These are phyloP conservation scores for Zosterops borbonicus DNA, from an alignment of 2,113 vertebrate genomes.

Conservation along the genomic window DNA sequence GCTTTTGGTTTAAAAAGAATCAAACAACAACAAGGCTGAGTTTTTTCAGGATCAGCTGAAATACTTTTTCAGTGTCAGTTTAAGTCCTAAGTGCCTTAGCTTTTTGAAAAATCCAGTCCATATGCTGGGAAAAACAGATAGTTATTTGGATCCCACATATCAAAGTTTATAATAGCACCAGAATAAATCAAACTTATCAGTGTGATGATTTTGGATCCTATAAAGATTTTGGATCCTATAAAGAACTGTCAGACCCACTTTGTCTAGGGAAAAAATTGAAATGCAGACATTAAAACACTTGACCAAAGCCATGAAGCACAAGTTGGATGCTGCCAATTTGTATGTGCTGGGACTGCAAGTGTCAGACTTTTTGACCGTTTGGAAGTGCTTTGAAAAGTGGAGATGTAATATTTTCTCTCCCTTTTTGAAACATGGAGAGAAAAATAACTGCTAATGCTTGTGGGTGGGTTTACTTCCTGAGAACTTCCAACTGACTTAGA, in stretches of 20 bases:
- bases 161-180: not conserved
- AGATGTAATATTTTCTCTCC: not conserved
- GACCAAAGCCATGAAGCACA: not conserved
- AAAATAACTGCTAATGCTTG: not conserved
- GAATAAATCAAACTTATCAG: not conserved
- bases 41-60: not conserved
- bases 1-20: not conserved
- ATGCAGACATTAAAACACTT: not conserved
- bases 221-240: not conserved
- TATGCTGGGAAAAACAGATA: not conserved
- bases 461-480: not conserved
- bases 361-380: not conserved
- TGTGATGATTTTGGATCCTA: not conserved
- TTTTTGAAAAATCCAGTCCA: not conserved
- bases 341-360: not conserved
- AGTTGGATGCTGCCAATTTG: not conserved
- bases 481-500: not conserved
- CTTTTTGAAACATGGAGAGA: not conserved
- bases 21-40: not conserved
- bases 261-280: not conserved
- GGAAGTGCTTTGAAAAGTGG: not conserved
- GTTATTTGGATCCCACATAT: not conserved
- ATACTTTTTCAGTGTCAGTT: not conserved
- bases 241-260: not conserved
- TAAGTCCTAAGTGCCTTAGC: not conserved